Evolutionary conservation across 2,797 vertebrate species (phyloP), one percentile per base, ranked within the genome.

Genomic region (Avahi laniger): DNA sequence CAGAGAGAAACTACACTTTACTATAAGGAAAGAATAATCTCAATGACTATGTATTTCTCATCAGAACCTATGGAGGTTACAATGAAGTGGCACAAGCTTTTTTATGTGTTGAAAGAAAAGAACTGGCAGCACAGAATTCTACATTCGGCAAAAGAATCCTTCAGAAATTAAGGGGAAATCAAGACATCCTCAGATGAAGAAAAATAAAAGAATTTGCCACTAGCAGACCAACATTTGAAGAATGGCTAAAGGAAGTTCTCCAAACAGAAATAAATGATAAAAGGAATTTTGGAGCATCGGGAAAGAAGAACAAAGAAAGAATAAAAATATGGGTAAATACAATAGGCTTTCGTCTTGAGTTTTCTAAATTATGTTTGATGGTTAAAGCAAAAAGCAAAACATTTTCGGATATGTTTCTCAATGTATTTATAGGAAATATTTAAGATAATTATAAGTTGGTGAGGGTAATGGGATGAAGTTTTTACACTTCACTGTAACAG

Each of bases 261-360:
- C 48, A 94, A 83, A 85, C 54, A 81, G 65, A 91, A 95, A 91
- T 38, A 70, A 95, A 79, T 69, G 69, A 80, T 59, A 91, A 65
- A 57, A 92, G 59, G 46, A 81, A 65, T 84, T 65, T 73, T 52
- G 46, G 67, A 91, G 48, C 50, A 88, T 70, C n/a, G 76, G 78
- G 92, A 95, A 92, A 48, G 75, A 87, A 76, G 61, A 92, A 84
- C 48, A 89, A 95, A 94, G 70, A 87, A 94, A 76, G 43, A n/a
- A 7, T 46, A 84, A 92, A 93, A 38, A 73, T 73, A 41, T 22
- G 38, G 41, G 9, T 81, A 96, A 90, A 65, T 73, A 95, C 28
- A 93, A 79, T 43, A 89, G 83, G 24, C 10, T 89, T 89, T 93
- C 46, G 48, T 93, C 26, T 75, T 80, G 59, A 88, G 38, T 73